Conservation (phyloP, 2,797 vertebrate genomes). For the Ataeniobius toweri region DNA sequence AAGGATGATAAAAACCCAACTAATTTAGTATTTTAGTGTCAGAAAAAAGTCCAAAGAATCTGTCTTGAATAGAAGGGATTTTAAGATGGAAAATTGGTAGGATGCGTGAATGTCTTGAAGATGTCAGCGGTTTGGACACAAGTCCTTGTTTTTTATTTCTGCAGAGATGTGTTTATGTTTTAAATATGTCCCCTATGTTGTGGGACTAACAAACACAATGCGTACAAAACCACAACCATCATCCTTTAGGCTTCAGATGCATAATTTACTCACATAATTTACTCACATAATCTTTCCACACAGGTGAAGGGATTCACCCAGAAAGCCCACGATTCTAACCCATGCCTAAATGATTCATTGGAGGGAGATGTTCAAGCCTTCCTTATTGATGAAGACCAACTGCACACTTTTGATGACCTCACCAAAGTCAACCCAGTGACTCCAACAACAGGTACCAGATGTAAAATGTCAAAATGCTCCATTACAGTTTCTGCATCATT, state of each 20-base stretch:
- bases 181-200: not conserved
- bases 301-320: slow-evolving; percentile 78
- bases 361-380: slow-evolving; percentile 86
- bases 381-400: slow-evolving; percentile 82
- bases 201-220: slow-evolving; percentile 1
- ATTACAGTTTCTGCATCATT: not conserved
- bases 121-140: not conserved
- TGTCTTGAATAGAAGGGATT: not conserved
- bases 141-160: not conserved
- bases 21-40: not conserved
- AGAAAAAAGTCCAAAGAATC: not conserved
- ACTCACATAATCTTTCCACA: slow-evolving; percentile 1
- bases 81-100: not conserved
- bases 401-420: slow-evolving; percentile 91
- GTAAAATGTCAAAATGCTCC: too few relatives aligned
- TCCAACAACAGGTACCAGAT: slow-evolving; percentile 79
- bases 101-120: not conserved
- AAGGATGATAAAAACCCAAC: not conserved
- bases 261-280: slow-evolving; percentile 1
- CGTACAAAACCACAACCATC: not conserved
- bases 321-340: slow-evolving; percentile 35
- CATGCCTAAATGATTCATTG: slow-evolving; percentile 72
- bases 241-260: not conserved
- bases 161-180: not conserved
- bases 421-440: slow-evolving; percentile 97